A percentile compares a stretch with the other conserved stretches of the same genome.
These are phyloP conservation scores for Acanthochromis polyacanthus DNA, from an alignment of 2,113 vertebrate species.

Conservation along the genomic window DNA sequence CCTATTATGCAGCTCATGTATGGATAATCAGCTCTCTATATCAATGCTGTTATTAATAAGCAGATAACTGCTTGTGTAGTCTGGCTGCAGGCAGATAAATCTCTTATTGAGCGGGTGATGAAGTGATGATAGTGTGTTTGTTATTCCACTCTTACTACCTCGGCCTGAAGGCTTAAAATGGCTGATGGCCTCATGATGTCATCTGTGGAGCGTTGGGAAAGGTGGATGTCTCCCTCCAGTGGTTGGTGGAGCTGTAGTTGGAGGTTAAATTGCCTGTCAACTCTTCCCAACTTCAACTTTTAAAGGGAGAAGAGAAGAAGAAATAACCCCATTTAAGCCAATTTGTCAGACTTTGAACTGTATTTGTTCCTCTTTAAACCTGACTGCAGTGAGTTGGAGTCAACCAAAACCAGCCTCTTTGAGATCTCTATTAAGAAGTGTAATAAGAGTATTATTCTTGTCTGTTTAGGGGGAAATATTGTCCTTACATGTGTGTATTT, in stretches of 20 bases:
- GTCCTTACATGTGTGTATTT: no score
- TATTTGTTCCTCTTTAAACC: no score
- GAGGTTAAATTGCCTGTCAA: neutral
- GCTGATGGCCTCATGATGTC: constrained; percentile 45
- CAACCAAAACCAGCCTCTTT: no score
- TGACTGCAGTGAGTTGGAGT: no score
- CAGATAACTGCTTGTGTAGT: neutral
- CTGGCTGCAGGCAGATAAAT: neutral
- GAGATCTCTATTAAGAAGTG: no score
- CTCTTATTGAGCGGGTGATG: neutral
- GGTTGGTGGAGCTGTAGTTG: constrained; percentile 15
- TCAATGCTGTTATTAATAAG: constrained; percentile 1
- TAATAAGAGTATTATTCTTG: no score
- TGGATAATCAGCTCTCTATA: neutral
- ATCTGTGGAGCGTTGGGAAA: constrained; percentile 20
- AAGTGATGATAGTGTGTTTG: constrained; percentile 5
- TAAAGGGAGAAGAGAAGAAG: no score
- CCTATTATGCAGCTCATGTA: neutral
- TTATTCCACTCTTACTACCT: neutral
- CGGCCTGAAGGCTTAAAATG: constrained; percentile 41
- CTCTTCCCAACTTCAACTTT: no score
- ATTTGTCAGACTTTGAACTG: no score
- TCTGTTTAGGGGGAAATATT: no score
- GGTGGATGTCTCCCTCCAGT: constrained; percentile 69
- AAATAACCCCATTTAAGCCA: no score